These are phyloP conservation scores for Acanthosepion esculentum DNA, from an alignment of 2,888 invertebrate species.

Conservation along the genomic window DNA sequence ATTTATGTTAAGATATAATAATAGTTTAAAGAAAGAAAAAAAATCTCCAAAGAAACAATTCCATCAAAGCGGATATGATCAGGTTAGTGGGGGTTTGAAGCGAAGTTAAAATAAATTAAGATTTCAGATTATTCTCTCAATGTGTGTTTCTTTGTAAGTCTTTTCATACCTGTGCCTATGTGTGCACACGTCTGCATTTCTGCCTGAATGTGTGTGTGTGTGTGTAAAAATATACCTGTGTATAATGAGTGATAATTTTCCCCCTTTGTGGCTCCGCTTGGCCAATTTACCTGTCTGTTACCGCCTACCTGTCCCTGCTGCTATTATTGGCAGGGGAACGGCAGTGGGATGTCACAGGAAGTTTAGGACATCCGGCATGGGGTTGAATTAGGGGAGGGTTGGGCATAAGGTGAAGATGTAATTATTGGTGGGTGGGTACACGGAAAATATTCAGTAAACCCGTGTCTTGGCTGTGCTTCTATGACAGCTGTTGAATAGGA, in stretches of 20 bases:
- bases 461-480: background rate
- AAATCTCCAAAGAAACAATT: too few species aligned
- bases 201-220: background rate
- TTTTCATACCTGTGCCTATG: background rate
- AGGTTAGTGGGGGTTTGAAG: too few species aligned
- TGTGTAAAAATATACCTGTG: background rate
- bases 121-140: too few species aligned
- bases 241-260: background rate
- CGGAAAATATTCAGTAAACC: background rate
- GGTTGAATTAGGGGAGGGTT: background rate
- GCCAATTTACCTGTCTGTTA: background rate
- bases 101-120: too few species aligned
- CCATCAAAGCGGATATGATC: too few species aligned
- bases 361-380: background rate
- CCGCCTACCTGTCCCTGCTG: slow-evolving; percentile 18
- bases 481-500: background rate
- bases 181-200: background rate
- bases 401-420: background rate
- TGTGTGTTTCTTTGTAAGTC: background rate
- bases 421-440: background rate
- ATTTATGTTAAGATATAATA: too few species aligned
- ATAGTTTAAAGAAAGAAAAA: too few species aligned
- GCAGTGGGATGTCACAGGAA: background rate
- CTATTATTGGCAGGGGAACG: background rate
- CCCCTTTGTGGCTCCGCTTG: background rate